Evolutionary conservation across 2,113 vertebrate genomes (phyloP).

Genomic region (Sarotherodon lohbergeri): DNA sequence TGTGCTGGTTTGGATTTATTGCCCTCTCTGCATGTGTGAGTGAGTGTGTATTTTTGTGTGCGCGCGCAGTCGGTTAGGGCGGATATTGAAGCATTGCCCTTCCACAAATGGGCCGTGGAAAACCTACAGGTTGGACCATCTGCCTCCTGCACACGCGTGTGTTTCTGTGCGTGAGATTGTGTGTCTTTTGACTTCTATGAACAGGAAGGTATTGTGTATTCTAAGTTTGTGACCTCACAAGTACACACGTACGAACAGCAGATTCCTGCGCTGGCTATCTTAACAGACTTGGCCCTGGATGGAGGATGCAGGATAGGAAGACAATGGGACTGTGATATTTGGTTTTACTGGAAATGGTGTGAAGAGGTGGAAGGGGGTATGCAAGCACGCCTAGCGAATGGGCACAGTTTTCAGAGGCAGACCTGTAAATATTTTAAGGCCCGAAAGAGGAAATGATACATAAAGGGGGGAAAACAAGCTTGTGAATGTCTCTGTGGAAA

Average conservation of each 20-base stretch:
- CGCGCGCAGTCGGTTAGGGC: neutral
- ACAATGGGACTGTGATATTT: constrained; percentile 24
- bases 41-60: neutral
- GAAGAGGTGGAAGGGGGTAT: neutral
- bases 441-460: neutral
- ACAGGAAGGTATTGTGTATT: constrained; percentile 22
- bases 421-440: constrained; percentile 13
- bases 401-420: neutral
- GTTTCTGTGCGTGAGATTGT: neutral
- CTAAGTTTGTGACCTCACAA: constrained; percentile 13
- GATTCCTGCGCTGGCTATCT: constrained; percentile 28
- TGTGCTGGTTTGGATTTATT: constrained; percentile 56
- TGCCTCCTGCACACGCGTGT: neutral
- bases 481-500: constrained; percentile 11
- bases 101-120: constrained; percentile 25
- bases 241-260: neutral
- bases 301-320: constrained; percentile 6
- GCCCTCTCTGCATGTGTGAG: neutral
- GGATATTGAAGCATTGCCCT: constrained; percentile 41
- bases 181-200: constrained; percentile 13
- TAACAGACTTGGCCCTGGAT: constrained; percentile 24
- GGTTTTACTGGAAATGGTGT: constrained; percentile 29
- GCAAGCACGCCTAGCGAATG: neutral
- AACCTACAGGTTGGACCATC: constrained; percentile 51
- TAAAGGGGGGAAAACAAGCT: constrained; percentile 1